phyloP scores from a whole-genome alignment of 30 jellyfish, hydroid and myxozoan genomes.

The Cassiopea xamachana region DNA sequence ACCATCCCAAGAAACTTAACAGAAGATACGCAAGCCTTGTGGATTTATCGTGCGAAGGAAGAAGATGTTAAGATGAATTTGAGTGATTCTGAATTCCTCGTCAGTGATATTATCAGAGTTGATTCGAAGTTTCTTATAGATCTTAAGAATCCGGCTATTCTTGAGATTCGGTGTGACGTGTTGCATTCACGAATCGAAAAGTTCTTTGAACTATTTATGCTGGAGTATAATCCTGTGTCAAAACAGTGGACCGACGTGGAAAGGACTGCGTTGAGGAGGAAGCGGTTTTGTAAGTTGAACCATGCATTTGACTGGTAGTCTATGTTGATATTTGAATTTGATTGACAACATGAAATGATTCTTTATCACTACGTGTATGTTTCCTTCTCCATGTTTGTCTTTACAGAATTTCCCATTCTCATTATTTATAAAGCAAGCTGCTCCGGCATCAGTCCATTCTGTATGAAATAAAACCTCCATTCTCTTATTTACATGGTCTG shows the following conservation, averaged over 20 bases:
- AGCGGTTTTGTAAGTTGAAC: slow-evolving; percentile 9
- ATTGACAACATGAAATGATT: too few species aligned
- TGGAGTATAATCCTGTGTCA: slow-evolving; percentile 22
- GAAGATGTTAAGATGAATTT: background rate
- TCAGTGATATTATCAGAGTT: background rate
- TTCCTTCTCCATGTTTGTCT: background rate
- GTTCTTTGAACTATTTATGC: slow-evolving; percentile 2
- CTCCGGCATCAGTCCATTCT: too few species aligned
- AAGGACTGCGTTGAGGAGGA: background rate
- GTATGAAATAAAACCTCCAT: too few species aligned
- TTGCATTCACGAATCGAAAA: slow-evolving; percentile 7
- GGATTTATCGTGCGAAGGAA: background rate
- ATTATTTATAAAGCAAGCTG: too few species aligned
- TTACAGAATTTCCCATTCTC: background rate
- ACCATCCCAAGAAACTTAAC: slow-evolving; percentile 16
- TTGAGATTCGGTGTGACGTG: slow-evolving; percentile 26
- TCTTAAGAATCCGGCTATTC: slow-evolving; percentile 1
- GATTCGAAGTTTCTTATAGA: background rate
- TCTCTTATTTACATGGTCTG: too few species aligned
- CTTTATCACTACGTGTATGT: background rate
- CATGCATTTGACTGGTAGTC: background rate
- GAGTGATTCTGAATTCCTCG: background rate
- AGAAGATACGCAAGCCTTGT: background rate
- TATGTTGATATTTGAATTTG: background rate
- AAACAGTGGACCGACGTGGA: slow-evolving; percentile 35